Evolutionary conservation across 2,113 vertebrate genomes (phyloP).

Genomic region (Ploceus nigricollis): DNA sequence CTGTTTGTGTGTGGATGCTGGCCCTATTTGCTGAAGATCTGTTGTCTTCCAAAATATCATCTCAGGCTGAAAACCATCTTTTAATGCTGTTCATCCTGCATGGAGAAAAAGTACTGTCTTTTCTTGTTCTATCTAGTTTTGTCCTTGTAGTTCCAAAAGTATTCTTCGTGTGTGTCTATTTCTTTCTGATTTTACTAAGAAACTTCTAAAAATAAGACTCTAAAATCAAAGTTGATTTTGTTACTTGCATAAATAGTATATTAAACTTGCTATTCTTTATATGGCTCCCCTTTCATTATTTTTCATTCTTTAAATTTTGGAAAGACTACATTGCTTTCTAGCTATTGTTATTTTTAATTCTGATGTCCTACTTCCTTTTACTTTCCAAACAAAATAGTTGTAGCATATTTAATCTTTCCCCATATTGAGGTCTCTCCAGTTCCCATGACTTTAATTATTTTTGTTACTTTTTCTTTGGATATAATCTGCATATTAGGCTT

Average conservation of each 20-base stretch:
- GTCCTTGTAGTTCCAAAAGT: not conserved
- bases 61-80: not conserved
- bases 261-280: not conserved
- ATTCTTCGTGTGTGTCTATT: not conserved
- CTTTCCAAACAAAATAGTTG: slow-evolving; percentile 41
- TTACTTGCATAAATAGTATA: not conserved
- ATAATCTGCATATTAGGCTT: slow-evolving; percentile 44
- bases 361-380: slow-evolving; percentile 23
- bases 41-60: not conserved
- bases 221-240: not conserved
- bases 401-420: slow-evolving; percentile 40
- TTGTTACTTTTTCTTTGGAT: slow-evolving; percentile 31
- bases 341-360: slow-evolving; percentile 57
- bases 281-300: slow-evolving; percentile 12
- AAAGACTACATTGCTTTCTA: slow-evolving; percentile 5
- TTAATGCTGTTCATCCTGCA: not conserved
- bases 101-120: not conserved
- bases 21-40: not conserved
- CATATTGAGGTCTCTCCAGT: not conserved
- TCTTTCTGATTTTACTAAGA: not conserved
- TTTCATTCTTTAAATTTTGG: slow-evolving; percentile 39
- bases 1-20: not conserved
- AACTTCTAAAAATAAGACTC: not conserved
- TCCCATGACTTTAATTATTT: slow-evolving; percentile 62
- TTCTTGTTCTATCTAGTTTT: not conserved